These are phyloP conservation scores for Noctua pronuba DNA, from an alignment of 2,888 invertebrate genomes.

Conservation along the genomic window DNA sequence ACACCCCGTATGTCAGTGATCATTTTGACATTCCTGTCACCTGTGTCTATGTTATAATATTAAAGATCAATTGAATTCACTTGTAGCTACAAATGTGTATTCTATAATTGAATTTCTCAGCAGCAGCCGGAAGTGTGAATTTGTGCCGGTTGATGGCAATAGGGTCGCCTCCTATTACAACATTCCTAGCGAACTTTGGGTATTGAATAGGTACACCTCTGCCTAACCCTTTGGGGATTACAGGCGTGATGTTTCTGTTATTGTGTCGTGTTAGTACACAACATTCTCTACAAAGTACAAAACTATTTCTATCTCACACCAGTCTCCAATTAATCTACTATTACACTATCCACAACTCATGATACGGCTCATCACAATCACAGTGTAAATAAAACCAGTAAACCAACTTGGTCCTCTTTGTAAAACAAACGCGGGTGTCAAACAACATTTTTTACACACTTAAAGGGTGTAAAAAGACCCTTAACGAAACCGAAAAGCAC, in stretches of 20 bases:
- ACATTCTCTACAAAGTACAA: background rate
- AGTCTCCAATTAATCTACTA: slow-evolving; percentile 9
- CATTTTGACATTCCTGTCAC: background rate
- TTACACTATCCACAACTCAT: slow-evolving; percentile 20
- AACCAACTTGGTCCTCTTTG: background rate
- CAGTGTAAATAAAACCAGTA: background rate
- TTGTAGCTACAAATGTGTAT: background rate
- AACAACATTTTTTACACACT: background rate
- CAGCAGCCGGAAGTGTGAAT: background rate
- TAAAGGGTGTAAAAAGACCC: no score
- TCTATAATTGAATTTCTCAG: background rate
- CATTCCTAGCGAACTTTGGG: background rate
- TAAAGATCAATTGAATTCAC: background rate
- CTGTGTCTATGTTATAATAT: no score
- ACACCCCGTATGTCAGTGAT: no score
- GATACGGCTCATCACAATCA: slow-evolving; percentile 12
- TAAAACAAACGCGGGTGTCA: background rate
- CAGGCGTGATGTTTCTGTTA: background rate
- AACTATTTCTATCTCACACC: slow-evolving; percentile 5
- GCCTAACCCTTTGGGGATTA: background rate
- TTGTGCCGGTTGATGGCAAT: background rate
- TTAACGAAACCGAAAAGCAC: no score
- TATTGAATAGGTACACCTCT: background rate
- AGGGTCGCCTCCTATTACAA: background rate
- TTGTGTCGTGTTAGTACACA: background rate